Base-by-base conservation (phyloP, 2,888 invertebrate genomes). In the Plagiodera versicolora region DNA sequence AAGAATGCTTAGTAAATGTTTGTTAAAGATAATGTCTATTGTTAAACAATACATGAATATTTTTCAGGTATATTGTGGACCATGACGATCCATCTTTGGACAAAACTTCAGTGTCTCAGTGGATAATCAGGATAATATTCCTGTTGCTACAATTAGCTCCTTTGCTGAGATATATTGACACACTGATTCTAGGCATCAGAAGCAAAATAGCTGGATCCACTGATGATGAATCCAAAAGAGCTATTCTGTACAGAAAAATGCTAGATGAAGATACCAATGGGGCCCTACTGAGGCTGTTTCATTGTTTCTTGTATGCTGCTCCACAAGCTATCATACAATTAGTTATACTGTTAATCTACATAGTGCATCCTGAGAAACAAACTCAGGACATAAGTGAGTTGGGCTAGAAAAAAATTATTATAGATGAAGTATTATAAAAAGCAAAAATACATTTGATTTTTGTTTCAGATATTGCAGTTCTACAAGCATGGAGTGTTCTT, bases 401-500 rank as follows among this genome's bases (percentile, higher is more conserved):
- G n/a, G n/a, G n/a, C n/a, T n/a, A n/a, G n/a, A n/a, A n/a, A n/a
- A n/a, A n/a, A n/a, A n/a, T n/a, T n/a, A n/a, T n/a, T n/a, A n/a
- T n/a, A n/a, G n/a, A n/a, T n/a, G n/a, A n/a, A n/a, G n/a, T n/a
- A n/a, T n/a, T n/a, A n/a, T n/a, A n/a, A n/a, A n/a, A n/a, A n/a
- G n/a, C n/a, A n/a, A n/a, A n/a, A n/a, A n/a, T n/a, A n/a, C n/a
- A n/a, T 10, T 24, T 50, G 24, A 9, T n/a, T 50, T 28, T 58
- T 16, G 46, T 63, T 65, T 46, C 68, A 80, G 81, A 80, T 73
- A 68, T 80, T 46, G 79, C 78, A 56, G 74, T 79, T 20, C 69
- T 83, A 35, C 84, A 83, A 75, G 74, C 79, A 17, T 77, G 82
- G 72, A 83, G 85, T 1, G 81, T 84, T 19, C 71, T 82, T 11